Conservation (phyloP, 2,113 vertebrate species). For the Speoplatyrhinus poulsoni region DNA sequence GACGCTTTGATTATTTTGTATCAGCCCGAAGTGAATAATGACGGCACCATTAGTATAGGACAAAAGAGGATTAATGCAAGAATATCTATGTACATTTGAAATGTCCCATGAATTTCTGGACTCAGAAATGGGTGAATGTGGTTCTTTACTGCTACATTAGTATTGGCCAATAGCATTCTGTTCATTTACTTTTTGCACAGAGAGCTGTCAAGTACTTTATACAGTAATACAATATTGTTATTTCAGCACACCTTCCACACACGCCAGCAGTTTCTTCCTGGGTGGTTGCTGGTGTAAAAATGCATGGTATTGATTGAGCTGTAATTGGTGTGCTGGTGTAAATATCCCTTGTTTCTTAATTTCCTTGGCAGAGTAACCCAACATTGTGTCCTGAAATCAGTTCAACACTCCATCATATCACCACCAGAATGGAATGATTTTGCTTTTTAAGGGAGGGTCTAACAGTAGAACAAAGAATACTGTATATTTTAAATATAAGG, state of each 20-base stretch:
- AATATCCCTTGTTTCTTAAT: not conserved
- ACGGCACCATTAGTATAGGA: no score
- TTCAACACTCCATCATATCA: conserved; percentile 47
- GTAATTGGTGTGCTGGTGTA: conserved; percentile 16
- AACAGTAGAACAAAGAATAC: no score
- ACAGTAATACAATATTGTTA: not conserved
- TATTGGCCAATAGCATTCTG: not conserved
- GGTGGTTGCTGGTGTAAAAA: not conserved
- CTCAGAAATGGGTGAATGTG: not conserved
- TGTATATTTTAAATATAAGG: no score
- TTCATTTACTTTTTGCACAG: not conserved
- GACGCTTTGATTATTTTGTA: no score
- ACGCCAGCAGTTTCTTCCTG: not conserved
- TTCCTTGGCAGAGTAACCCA: conserved; percentile 6
- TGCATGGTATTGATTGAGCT: not conserved
- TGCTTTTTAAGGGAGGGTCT: no score
- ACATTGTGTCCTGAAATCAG: not conserved
- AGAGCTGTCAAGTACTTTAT: not conserved
- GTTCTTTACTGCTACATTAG: not conserved
- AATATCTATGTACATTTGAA: no score
- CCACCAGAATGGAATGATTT: no score
- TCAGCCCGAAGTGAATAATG: no score
- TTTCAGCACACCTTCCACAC: not conserved
- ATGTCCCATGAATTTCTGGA: no score
- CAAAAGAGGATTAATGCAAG: no score